phyloP scores from a whole-genome alignment of 1,140 invertebrate genomes.

The Apis laboriosa region DNA sequence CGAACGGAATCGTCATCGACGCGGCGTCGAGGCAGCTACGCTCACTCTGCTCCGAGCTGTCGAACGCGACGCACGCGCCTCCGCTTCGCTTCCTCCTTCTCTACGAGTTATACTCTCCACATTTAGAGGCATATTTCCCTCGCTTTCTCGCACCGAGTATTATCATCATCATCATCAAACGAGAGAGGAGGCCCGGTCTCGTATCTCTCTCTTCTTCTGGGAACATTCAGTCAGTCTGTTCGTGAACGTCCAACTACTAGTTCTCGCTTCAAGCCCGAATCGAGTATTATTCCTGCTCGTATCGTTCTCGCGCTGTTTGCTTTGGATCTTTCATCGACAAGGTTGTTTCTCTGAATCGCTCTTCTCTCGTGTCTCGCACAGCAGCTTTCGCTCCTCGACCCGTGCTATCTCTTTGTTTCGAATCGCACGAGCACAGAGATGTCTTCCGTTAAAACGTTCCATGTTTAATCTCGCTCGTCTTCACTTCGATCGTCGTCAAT shows the following conservation, averaged over 20 bases:
- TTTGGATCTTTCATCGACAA: constrained; percentile 10
- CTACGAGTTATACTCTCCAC: constrained; percentile 19
- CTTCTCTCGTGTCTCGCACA: constrained; percentile 1
- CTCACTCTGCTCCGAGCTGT: constrained; percentile 75
- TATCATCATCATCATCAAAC: not conserved
- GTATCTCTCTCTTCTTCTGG: not conserved
- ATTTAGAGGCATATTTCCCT: constrained; percentile 12
- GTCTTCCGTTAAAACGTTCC: not conserved
- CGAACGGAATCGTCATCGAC: constrained; percentile 60
- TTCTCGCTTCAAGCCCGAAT: not conserved
- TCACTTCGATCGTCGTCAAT: not conserved
- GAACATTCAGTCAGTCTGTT: constrained; percentile 3
- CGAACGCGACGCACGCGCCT: constrained; percentile 68
- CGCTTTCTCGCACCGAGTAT: constrained; percentile 34
- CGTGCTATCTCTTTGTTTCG: not conserved
- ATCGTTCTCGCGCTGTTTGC: not conserved
- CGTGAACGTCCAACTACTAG: constrained; percentile 16
- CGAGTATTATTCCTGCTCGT: not conserved
- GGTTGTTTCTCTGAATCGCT: not conserved
- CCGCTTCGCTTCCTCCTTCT: constrained; percentile 36
- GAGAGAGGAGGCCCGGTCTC: constrained; percentile 3
- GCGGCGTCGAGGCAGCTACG: constrained; percentile 50
- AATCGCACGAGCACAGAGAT: not conserved
- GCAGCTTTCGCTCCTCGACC: not conserved
- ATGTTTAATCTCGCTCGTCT: not conserved